Conservation (phyloP, 2,797 vertebrate genomes). For the Anolis apletophallus region DNA sequence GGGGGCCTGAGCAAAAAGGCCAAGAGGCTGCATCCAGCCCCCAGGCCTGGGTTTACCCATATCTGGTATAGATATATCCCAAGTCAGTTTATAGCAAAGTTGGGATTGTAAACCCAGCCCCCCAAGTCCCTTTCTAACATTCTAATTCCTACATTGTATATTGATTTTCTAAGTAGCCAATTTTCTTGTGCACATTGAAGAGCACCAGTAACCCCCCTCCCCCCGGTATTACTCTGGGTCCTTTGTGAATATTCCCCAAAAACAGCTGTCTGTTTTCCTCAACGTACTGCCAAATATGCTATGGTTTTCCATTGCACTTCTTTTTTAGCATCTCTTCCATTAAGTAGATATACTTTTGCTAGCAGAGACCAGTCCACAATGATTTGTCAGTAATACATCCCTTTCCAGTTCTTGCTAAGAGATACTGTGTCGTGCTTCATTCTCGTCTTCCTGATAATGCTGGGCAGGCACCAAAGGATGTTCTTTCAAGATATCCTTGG, state of each 20-base stretch:
- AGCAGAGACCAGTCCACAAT: not conserved
- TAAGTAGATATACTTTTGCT: not conserved
- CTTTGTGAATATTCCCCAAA: not conserved
- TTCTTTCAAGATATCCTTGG: constrained; percentile 15
- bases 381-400: not conserved
- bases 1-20: too few relatives aligned
- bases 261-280: not conserved
- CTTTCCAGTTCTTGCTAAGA: not conserved
- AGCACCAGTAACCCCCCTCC: not conserved
- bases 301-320: not conserved
- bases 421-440: not conserved
- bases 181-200: not conserved
- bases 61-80: too few relatives aligned
- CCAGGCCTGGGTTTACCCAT: too few relatives aligned
- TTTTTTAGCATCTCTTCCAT: constrained; percentile 10
- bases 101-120: not conserved
- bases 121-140: not conserved
- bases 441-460: not conserved
- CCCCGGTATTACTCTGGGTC: not conserved
- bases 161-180: not conserved
- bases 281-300: not conserved
- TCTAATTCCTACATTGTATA: not conserved
- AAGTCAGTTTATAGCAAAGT: not conserved
- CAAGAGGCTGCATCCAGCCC: too few relatives aligned
- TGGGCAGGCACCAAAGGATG: not conserved